Conservation (phyloP, 1,140 invertebrate species). For the Idris sp. region DNA sequence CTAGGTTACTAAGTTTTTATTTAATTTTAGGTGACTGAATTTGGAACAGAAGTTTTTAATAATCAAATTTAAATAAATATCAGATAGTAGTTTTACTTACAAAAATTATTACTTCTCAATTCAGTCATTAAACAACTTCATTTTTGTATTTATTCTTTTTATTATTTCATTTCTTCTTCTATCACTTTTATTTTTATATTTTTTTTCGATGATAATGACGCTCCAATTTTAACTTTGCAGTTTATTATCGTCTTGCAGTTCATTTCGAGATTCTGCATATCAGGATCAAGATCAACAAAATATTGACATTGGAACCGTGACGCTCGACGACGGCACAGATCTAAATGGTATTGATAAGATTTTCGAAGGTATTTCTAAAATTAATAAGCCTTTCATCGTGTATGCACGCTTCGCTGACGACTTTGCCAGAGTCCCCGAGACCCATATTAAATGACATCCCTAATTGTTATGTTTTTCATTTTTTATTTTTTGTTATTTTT, state of each 20-base stretch:
- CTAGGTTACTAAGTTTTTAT: slow-evolving; percentile 82
- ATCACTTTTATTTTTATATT: slow-evolving; percentile 8
- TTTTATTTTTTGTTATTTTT: slow-evolving; percentile 16
- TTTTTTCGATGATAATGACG: slow-evolving; percentile 30
- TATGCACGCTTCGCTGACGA: slow-evolving; percentile 56
- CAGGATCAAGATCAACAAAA: slow-evolving; percentile 77
- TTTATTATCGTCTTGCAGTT: slow-evolving; percentile 89
- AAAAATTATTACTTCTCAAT: not conserved
- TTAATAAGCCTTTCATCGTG: slow-evolving; percentile 56
- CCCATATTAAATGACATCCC: not conserved
- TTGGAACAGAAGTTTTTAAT: not conserved
- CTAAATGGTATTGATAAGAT: slow-evolving; percentile 85
- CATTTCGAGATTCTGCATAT: slow-evolving; percentile 86
- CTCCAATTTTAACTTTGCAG: slow-evolving; percentile 76
- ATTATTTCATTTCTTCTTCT: slow-evolving; percentile 20
- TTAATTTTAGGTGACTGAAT: too few species aligned
- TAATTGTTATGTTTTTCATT: slow-evolving; percentile 12
- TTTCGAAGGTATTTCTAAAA: slow-evolving; percentile 79
- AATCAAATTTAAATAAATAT: too few species aligned
- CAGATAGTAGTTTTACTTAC: too few species aligned
- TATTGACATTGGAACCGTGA: slow-evolving; percentile 71
- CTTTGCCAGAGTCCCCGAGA: slow-evolving; percentile 15
- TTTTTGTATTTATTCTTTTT: slow-evolving; percentile 20
- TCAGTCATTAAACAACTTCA: not conserved
- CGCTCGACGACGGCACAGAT: slow-evolving; percentile 81